Base-by-base conservation (phyloP, 2,888 invertebrate genomes). In the Agriopis aurantiaria region DNA sequence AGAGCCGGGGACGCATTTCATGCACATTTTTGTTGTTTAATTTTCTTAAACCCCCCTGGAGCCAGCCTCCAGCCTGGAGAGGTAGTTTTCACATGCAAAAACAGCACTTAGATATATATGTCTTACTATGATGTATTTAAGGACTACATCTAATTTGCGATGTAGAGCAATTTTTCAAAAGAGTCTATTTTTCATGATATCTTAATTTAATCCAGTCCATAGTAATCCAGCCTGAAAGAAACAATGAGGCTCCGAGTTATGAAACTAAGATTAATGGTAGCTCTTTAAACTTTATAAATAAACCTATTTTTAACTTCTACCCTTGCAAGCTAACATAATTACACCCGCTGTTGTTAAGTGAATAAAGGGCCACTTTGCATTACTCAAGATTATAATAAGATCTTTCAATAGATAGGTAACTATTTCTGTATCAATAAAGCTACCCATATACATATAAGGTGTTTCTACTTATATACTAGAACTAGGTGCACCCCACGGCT, bases 261-360 rank as follows among this genome's bases (percentile, higher is more conserved):
- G 86, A 87, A 91, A 91, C 88, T 88, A 90, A 91, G 90, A 91
- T 91, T 90, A 90, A 92, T 91, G 88, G 82, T 83, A 84, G 82
- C 86, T 90, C 85, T 85, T 84, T 85, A 83, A 88, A 91, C 85
- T 88, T 91, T 86, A 87, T 88, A 87, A 89, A 84, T 78, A 83
- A 85, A 86, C 82, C 81, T 84, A 82, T 73, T 73, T 75, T 67
- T 69, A 75, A 76, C 73, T 74, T 69, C 60, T 66, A 66, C 72
- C 58, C 69, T 68, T 67, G 71, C 48, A 9, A 68, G 62, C 52
- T 65, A 60, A 67, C 64, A 58, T 56, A 59, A 69, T 69, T 69
- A 60, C 45, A 56, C 8, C 53, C 64, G 12, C 48, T 64, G 59
- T 63, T 63, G 48, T 14, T 12, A 59, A 64, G 43, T 64, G 7